phyloP scores from a whole-genome alignment of 2,113 vertebrate species.

The Nycticorax nycticorax region DNA sequence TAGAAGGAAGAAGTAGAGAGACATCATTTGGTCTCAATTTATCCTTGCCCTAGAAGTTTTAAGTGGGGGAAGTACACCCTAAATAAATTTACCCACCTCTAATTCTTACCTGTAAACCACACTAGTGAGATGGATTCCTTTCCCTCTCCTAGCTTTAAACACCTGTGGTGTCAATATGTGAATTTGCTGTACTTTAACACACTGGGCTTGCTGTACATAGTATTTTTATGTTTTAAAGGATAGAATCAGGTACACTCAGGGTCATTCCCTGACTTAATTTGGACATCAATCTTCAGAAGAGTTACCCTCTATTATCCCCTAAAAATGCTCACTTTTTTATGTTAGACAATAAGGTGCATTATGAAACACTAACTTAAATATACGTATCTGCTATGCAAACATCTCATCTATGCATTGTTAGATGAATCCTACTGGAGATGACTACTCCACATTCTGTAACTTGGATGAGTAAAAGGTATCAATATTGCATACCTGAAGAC shows the following conservation, averaged over 20 bases:
- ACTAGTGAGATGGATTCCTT: not conserved
- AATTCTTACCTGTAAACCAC: not conserved
- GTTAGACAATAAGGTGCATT: not conserved
- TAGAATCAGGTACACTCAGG: not conserved
- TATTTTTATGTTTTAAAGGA: not conserved
- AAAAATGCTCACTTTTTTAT: not conserved
- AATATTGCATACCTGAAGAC: not conserved
- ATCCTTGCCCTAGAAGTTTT: not conserved
- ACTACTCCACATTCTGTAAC: not conserved
- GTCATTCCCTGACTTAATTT: not conserved
- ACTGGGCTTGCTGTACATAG: not conserved
- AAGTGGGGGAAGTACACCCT: not conserved
- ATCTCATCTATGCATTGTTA: not conserved
- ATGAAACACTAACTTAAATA: not conserved
- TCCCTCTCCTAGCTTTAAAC: not conserved
- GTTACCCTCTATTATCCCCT: not conserved
- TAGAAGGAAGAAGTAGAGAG: not conserved
- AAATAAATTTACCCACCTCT: not conserved
- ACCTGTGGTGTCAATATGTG: fast-evolving
- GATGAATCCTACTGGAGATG: not conserved
- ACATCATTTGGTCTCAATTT: not conserved
- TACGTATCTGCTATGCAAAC: not conserved
- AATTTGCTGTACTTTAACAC: not conserved
- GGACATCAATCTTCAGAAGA: not conserved
- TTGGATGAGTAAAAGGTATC: not conserved